phyloP scores from a whole-genome alignment of 2,113 vertebrate species.

The Pelecanus crispus region DNA sequence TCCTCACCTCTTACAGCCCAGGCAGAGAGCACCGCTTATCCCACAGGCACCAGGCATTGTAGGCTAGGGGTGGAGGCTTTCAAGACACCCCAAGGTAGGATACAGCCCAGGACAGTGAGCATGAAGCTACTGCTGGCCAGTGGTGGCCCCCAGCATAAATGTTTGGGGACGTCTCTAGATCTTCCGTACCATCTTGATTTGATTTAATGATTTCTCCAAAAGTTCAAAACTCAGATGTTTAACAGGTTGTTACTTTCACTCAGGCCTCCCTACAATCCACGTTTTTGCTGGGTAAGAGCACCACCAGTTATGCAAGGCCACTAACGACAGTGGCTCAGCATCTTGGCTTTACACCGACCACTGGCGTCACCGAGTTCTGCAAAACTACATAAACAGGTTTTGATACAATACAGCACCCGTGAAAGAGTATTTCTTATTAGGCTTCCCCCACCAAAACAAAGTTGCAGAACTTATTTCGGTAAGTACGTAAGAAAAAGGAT shows the following conservation, averaged over 20 bases:
- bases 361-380: not conserved
- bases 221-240: not conserved
- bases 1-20: not conserved
- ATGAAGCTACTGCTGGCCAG: not conserved
- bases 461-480: not conserved
- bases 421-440: not conserved
- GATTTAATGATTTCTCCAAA: not conserved
- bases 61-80: not conserved
- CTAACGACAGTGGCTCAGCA: accelerated
- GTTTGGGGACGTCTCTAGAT: not conserved
- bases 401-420: not conserved
- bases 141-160: not conserved
- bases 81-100: not conserved
- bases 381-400: not conserved
- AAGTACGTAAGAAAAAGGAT: not conserved
- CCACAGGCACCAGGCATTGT: not conserved
- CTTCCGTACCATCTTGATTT: not conserved
- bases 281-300: not conserved
- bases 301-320: accelerated
- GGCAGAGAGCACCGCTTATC: not conserved
- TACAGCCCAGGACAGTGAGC: not conserved
- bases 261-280: not conserved
- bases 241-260: not conserved
- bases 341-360: not conserved
- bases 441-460: not conserved